phyloP scores from a whole-genome alignment of 2,797 vertebrate species.

The Myotis pilosus region DNA sequence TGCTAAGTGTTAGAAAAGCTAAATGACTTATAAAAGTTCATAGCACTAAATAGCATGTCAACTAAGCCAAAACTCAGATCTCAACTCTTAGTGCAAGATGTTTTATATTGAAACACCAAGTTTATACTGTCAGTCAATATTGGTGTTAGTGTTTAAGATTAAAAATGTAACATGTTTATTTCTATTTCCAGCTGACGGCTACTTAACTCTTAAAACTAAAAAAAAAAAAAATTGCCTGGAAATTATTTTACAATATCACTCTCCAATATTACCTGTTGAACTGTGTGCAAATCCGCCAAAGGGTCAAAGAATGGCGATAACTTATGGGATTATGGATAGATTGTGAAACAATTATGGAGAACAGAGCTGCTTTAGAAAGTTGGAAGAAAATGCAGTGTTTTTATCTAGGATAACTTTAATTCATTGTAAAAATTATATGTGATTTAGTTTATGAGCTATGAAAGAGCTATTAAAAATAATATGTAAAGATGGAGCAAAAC shows the following conservation, averaged over 20 bases:
- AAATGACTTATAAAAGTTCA: constrained; percentile 8
- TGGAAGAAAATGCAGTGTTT: constrained; percentile 3
- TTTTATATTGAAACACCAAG: not conserved
- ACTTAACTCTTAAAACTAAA: not conserved
- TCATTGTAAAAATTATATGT: constrained; percentile 17
- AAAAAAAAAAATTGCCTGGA: not conserved
- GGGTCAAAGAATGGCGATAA: not conserved
- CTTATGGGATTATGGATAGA: not conserved
- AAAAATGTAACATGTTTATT: constrained; percentile 14
- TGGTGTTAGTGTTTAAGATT: constrained; percentile 8
- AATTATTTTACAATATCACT: not conserved
- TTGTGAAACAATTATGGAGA: constrained; percentile 25
- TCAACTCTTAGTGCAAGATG: not conserved
- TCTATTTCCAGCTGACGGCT: not conserved
- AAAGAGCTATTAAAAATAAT: constrained; percentile 30
- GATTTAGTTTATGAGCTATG: constrained; percentile 4
- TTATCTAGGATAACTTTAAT: constrained; percentile 12
- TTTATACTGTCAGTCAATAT: constrained; percentile 15
- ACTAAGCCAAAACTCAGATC: not conserved
- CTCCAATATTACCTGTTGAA: not conserved
- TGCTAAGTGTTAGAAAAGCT: constrained; percentile 11
- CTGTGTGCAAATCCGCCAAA: constrained; percentile 1
- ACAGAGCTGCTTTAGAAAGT: constrained; percentile 10
- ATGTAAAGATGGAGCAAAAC: not conserved
- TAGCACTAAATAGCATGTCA: not conserved